Evolutionary conservation across 64 coral and sea anemone genomes (phyloP).

Genomic region (Montipora foliosa): DNA sequence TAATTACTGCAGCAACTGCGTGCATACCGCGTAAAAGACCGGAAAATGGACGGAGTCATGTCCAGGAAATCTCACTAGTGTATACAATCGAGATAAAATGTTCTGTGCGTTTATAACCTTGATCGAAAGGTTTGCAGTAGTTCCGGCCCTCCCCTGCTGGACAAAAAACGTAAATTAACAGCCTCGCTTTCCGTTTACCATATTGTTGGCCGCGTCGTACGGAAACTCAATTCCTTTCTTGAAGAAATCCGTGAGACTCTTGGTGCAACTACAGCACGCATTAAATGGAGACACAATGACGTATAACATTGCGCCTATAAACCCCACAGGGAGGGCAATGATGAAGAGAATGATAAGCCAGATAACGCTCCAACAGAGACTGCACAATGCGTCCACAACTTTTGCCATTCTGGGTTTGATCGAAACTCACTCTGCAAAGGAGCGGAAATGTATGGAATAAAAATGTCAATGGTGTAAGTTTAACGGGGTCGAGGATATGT

Average conservation of each 20-base stretch:
- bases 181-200: constrained; percentile 84
- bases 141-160: not conserved
- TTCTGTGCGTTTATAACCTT: not conserved
- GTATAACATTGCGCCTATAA: constrained; percentile 78
- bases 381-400: constrained; percentile 85
- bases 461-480: too few relatives aligned
- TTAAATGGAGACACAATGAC: constrained; percentile 88
- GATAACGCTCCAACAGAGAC: constrained; percentile 88
- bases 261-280: constrained; percentile 87
- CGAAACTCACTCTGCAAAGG: not conserved
- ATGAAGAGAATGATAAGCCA: constrained; percentile 89
- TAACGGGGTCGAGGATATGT: too few relatives aligned
- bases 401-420: constrained; percentile 5
- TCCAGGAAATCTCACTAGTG: too few relatives aligned
- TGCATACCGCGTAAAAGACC: too few relatives aligned
- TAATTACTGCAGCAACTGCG: too few relatives aligned
- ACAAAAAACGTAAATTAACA: constrained; percentile 11
- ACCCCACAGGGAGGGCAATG: constrained; percentile 81
- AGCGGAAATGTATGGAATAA: not conserved
- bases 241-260: constrained; percentile 88
- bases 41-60: too few relatives aligned
- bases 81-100: too few relatives aligned
- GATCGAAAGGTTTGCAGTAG: not conserved
- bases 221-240: constrained; percentile 95
- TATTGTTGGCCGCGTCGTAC: constrained; percentile 70